Conservation (phyloP, 2,888 invertebrate genomes). For the Hypomecis punctinalis region DNA sequence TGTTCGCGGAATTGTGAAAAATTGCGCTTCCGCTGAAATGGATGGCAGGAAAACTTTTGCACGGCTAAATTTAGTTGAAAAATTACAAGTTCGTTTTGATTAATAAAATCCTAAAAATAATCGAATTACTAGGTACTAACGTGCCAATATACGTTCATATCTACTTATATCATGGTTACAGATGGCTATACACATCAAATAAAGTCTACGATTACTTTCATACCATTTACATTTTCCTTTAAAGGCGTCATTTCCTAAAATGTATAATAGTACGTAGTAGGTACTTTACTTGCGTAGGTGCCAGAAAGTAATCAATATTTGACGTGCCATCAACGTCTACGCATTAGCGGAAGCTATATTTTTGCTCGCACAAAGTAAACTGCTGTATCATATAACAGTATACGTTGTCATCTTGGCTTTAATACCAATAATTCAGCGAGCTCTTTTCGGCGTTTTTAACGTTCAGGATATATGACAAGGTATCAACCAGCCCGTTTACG, state of each 20-base stretch:
- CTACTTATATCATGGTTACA: too few species aligned
- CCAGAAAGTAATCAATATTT: slow-evolving; percentile 9
- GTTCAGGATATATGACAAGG: slow-evolving; percentile 8
- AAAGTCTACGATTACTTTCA: too few species aligned
- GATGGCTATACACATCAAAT: too few species aligned
- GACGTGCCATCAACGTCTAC: slow-evolving; percentile 6
- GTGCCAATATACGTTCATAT: too few species aligned
- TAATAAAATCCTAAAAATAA: background rate
- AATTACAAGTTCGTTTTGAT: background rate
- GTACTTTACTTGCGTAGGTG: background rate
- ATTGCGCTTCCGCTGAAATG: slow-evolving; percentile 18
- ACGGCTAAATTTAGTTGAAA: slow-evolving; percentile 3
- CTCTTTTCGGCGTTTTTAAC: slow-evolving; percentile 4
- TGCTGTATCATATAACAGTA: slow-evolving; percentile 17
- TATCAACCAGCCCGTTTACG: slow-evolving; percentile 2
- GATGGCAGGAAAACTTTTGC: slow-evolving; percentile 8
- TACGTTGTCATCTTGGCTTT: slow-evolving; percentile 15
- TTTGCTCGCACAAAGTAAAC: slow-evolving; percentile 16
- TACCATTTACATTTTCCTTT: too few species aligned
- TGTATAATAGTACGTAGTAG: background rate
- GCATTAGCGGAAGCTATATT: slow-evolving; percentile 6
- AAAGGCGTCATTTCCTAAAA: background rate
- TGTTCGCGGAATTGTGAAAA: slow-evolving; percentile 25
- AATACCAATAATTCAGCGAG: slow-evolving; percentile 10
- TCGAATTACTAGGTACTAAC: too few species aligned